These are phyloP conservation scores for Dasyurus viverrinus DNA, from an alignment of 2,113 vertebrate genomes.

Conservation along the genomic window DNA sequence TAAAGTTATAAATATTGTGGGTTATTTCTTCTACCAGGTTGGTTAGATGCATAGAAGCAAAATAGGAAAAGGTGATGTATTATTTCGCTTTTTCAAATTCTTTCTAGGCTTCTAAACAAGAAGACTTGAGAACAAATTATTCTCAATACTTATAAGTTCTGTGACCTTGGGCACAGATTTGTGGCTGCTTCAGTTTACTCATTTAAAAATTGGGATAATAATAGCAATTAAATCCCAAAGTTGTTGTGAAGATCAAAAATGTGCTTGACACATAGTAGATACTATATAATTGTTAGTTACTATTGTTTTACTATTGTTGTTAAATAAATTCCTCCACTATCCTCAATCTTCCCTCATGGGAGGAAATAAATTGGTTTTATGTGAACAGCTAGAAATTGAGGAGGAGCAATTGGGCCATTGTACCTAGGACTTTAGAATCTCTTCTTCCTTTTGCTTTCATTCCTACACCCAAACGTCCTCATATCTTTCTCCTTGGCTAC, in stretches of 20 bases:
- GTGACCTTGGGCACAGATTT: neutral
- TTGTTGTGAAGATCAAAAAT: neutral
- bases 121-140: neutral
- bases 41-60: slow-evolving; percentile 31
- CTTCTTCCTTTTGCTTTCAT: neutral
- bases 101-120: neutral
- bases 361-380: neutral
- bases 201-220: neutral
- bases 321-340: neutral
- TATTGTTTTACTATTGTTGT: neutral
- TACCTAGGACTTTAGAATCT: neutral
- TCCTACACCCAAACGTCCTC: neutral
- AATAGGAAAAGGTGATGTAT: slow-evolving; percentile 12
- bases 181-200: neutral
- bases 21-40: slow-evolving; percentile 3
- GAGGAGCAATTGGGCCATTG: neutral
- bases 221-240: neutral
- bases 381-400: neutral
- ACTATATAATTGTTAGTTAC: neutral
- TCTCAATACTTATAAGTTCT: neutral
- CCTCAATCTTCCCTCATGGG: neutral
- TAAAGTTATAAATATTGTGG: slow-evolving; percentile 16
- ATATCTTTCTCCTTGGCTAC: neutral
- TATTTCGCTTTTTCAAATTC: slow-evolving; percentile 2
- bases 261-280: neutral